Evolutionary conservation across 2,797 vertebrate species (phyloP).

Genomic region (Micromesistius poutassou): DNA sequence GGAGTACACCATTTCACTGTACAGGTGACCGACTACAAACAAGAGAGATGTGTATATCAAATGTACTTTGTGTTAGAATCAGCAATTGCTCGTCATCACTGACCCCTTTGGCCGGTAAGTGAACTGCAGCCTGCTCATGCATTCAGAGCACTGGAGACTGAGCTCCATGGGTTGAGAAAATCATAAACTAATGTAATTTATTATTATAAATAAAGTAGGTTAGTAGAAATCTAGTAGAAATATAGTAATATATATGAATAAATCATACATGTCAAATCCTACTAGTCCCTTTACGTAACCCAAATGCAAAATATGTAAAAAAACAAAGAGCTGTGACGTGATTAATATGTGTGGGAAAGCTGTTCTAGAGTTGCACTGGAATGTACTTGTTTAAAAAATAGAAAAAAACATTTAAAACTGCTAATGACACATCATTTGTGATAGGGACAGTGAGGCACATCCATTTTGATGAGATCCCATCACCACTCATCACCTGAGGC

Average conservation of each 20-base stretch:
- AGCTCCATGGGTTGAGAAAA: not conserved
- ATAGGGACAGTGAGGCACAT: conserved; percentile 25
- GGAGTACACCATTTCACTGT: not conserved
- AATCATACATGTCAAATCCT: not conserved
- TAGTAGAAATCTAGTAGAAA: not conserved
- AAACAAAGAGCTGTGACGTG: not conserved
- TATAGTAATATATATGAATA: too few species aligned
- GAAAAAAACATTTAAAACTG: conserved; percentile 22
- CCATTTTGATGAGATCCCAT: conserved; percentile 58
- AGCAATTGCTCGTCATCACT: not conserved
- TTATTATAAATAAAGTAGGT: too few species aligned
- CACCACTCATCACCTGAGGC: conserved; percentile 53
- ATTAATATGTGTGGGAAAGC: not conserved
- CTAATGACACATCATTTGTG: conserved; percentile 2
- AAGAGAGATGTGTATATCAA: not conserved
- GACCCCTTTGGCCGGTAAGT: not conserved
- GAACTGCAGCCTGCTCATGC: conserved; percentile 1
- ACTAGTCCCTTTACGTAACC: not conserved
- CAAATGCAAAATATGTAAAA: not conserved
- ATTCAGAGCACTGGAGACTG: not conserved
- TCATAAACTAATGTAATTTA: not conserved
- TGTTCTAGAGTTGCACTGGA: conserved; percentile 21
- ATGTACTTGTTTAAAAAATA: conserved; percentile 24
- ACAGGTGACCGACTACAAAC: too few species aligned
- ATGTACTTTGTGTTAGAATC: not conserved